phyloP scores from a whole-genome alignment of 2,797 vertebrate genomes.

The Brachyalestes nurse region DNA sequence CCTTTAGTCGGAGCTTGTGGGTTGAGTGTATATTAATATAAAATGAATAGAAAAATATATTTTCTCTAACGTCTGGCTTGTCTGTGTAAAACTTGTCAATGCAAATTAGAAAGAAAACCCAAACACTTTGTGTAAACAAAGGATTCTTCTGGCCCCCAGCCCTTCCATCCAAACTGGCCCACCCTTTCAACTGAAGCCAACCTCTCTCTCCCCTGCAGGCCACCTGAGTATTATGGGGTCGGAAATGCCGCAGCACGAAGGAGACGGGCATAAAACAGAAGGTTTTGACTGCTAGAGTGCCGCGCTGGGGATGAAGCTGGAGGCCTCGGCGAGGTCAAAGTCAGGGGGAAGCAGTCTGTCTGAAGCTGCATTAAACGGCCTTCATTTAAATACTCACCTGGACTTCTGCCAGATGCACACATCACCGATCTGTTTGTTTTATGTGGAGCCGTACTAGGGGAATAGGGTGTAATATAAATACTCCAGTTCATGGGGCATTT shows the following conservation, averaged over 20 bases:
- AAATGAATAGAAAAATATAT: not conserved
- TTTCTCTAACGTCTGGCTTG: not conserved
- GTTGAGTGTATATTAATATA: not conserved
- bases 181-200: constrained; percentile 49
- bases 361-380: constrained; percentile 41
- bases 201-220: constrained; percentile 28
- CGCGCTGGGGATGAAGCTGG: constrained; percentile 10
- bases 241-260: constrained; percentile 28
- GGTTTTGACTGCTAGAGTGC: constrained; percentile 17
- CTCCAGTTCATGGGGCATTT: constrained; percentile 6
- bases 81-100: not conserved
- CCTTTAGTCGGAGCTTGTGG: not conserved
- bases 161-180: constrained; percentile 27
- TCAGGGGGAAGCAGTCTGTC: constrained; percentile 13
- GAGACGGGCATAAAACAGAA: constrained; percentile 39
- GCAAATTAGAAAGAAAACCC: not conserved
- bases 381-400: constrained; percentile 32
- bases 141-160: not conserved
- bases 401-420: constrained; percentile 26
- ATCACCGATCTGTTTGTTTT: constrained; percentile 14
- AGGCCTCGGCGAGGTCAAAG: constrained; percentile 28
- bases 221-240: constrained; percentile 17
- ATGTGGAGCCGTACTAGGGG: constrained; percentile 4
- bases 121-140: constrained; percentile 8
- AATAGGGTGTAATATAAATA: constrained; percentile 3